Base-by-base conservation (phyloP, 2,797 vertebrate species). In the Esox lucius region DNA sequence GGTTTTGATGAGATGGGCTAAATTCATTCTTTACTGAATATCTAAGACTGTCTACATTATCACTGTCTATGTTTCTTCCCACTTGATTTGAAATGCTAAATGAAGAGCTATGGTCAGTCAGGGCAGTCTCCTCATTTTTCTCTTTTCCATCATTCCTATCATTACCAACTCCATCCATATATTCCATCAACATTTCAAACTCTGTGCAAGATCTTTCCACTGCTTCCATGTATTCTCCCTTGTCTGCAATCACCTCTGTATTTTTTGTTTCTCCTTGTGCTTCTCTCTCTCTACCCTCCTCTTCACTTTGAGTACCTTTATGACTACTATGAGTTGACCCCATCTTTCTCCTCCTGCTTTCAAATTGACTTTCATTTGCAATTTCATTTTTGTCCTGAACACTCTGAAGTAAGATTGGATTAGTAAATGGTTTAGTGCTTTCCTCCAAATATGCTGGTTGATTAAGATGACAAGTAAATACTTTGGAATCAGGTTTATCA, bases 291-390 rank as follows among this genome's bases (percentile, higher is more conserved):
- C 66, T 64, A 28, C 59, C 19, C 46, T 53, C n/a, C 67, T 42
- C 53, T 35, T 71, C 49, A 70, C 68, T 75, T 13, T 26, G 16
- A 59, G 31, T 16, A 70, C 59, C 42, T 66, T n/a, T 71, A 24
- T 49, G 49, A 13, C 26, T 72, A 49, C 61, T 78, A 1, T 73
- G 70, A 62, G 76, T 83, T 48, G 86, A 85, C 13, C 80, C 84
- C 70, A 83, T 77, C 71, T 78, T 85, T 70, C 85, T 91, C 79
- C 77, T 85, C 75, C 66, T 70, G 6, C 67, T 28, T 46, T 26
- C 22, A 59, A 42, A 22, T 65, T 15, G 53, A 31, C 22, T 26
- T 15, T 31, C n/a, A 15, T 74, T 31, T n/a, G 4, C 26, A 49
- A 19, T 49, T n/a, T 39, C 39, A n/a, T 22, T n/a, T 35, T 48